Evolutionary conservation across 2,888 invertebrate species (phyloP).

Genomic region (Poecilobothrus nobilitatus): DNA sequence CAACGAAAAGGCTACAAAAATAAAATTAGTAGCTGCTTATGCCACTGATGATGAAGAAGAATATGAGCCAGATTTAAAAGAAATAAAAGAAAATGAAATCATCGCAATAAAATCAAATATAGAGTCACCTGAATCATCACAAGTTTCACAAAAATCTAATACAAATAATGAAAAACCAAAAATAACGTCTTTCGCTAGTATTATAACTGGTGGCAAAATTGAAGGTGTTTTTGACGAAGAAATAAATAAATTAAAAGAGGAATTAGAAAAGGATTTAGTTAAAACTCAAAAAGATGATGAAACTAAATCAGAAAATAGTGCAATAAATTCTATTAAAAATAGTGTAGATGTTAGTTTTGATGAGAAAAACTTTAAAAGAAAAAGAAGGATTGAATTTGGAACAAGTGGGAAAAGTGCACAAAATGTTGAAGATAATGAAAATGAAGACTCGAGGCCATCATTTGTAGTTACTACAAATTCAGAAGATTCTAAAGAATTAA

Average conservation of each 20-base stretch:
- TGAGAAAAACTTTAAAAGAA: conserved; percentile 49
- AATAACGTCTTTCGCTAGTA: conserved; percentile 21
- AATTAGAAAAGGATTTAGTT: conserved; percentile 20
- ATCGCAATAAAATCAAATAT: not conserved
- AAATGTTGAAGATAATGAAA: conserved; percentile 19
- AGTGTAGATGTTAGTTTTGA: conserved; percentile 27
- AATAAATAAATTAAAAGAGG: conserved; percentile 22
- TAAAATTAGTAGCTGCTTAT: conserved; percentile 22
- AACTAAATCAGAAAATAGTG: conserved; percentile 18
- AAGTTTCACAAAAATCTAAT: not conserved
- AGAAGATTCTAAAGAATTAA: not conserved
- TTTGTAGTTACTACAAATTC: not conserved
- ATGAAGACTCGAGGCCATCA: not conserved
- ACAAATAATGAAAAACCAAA: conserved; percentile 12
- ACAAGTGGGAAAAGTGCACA: conserved; percentile 23
- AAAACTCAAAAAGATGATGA: conserved; percentile 16
- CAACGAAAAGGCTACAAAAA: conserved; percentile 7
- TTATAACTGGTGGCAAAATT: conserved; percentile 23
- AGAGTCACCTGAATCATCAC: not conserved
- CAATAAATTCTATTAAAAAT: not conserved
- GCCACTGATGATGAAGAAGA: conserved; percentile 21
- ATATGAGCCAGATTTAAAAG: not conserved
- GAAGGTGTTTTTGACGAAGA: conserved; percentile 17
- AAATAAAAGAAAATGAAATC: not conserved
- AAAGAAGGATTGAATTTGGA: conserved; percentile 46